Conservation (phyloP, 2,888 invertebrate species). For the Chrysolina americana region DNA sequence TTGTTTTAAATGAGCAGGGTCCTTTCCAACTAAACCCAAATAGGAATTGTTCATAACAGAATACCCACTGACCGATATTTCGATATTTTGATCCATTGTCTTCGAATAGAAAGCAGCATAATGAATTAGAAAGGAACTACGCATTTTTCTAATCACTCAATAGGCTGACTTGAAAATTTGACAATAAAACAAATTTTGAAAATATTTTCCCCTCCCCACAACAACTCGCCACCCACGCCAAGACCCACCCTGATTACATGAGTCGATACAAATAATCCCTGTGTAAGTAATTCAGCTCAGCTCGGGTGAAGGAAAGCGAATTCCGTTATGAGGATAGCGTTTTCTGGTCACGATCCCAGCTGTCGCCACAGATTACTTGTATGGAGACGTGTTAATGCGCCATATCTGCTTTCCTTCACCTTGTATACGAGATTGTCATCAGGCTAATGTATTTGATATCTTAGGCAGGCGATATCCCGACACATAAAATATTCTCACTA, state of each 20-base stretch:
- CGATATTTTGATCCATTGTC: no score
- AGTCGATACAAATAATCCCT: conserved; percentile 51
- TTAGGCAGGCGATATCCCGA: conserved; percentile 40
- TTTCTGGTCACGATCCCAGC: conserved; percentile 69
- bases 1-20: no score
- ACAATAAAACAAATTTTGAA: no score
- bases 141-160: no score
- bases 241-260: conserved; percentile 34
- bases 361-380: conserved; percentile 69
- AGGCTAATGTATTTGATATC: conserved; percentile 56
- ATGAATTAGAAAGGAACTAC: no score
- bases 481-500: conserved; percentile 35
- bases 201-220: no score
- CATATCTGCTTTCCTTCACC: conserved; percentile 66
- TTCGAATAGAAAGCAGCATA: no score
- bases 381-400: conserved; percentile 67
- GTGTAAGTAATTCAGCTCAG: conserved; percentile 33
- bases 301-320: conserved; percentile 36
- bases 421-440: conserved; percentile 55
- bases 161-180: no score
- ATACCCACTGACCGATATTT: no score
- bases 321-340: conserved; percentile 55
- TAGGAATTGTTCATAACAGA: no score
- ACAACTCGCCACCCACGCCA: no score
- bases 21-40: no score